Percentiles rank a stretch among this genome's conserved stretches.
These are phyloP conservation scores for Zapornia atra DNA, from an alignment of 2,113 vertebrate species.

Conservation along the genomic window DNA sequence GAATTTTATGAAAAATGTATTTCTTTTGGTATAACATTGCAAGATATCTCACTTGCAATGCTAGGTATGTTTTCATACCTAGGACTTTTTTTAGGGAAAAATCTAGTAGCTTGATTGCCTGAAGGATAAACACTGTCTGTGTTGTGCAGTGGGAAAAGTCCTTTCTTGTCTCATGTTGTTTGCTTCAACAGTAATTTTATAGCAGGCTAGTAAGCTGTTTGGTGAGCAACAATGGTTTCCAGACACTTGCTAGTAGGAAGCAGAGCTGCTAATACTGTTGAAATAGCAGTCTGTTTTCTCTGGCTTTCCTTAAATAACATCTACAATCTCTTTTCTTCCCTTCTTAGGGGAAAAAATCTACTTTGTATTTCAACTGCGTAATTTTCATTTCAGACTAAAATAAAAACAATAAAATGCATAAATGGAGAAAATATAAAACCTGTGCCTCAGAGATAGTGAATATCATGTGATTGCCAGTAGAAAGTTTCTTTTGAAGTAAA, in stretches of 20 bases:
- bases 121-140: neutral
- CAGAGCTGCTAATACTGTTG: conserved; percentile 1
- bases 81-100: neutral
- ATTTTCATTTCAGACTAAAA: conserved; percentile 6
- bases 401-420: neutral
- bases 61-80: neutral
- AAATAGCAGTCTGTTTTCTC: neutral
- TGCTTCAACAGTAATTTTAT: conserved; percentile 12
- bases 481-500: conserved; percentile 2
- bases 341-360: neutral
- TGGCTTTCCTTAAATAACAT: neutral
- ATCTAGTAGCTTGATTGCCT: neutral
- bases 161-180: neutral
- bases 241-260: conserved; percentile 7
- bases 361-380: neutral
- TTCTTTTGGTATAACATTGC: neutral
- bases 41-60: neutral
- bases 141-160: neutral
- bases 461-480: neutral
- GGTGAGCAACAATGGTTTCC: neutral
- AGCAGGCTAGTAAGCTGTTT: neutral
- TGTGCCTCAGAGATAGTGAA: neutral
- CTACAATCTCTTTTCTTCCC: neutral
- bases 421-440: neutral
- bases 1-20: neutral